phyloP scores from a whole-genome alignment of 64 coral and sea anemone genomes.

The Dendronephthya gigantea region DNA sequence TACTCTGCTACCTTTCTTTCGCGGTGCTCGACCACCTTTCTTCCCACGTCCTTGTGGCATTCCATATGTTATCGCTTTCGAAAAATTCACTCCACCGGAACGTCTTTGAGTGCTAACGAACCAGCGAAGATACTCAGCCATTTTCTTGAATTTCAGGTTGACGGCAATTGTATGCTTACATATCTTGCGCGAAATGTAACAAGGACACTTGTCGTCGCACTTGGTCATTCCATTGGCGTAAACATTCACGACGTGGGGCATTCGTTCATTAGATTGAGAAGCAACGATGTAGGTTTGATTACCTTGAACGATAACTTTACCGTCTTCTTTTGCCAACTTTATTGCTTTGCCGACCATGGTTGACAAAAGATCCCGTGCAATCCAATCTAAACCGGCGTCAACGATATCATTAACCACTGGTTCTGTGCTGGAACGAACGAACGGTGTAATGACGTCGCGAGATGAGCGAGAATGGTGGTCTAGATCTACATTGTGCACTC shows the following conservation, averaged over 20 bases:
- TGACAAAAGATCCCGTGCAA: neutral
- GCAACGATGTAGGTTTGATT: neutral
- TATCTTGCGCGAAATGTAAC: neutral
- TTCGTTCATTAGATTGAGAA: neutral
- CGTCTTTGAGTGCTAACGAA: neutral
- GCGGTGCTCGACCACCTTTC: neutral
- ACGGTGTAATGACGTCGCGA: no score
- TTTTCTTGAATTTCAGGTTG: neutral
- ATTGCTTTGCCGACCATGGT: neutral
- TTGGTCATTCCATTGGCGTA: neutral
- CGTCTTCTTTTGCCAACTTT: neutral
- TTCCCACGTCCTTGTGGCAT: neutral
- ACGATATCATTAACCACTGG: neutral
- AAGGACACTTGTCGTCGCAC: slow-evolving; percentile 13
- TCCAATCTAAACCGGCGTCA: neutral
- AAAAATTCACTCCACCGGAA: neutral
- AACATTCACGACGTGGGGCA: neutral
- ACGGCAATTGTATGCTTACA: neutral
- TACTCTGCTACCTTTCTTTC: neutral
- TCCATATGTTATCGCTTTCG: neutral
- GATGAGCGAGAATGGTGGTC: neutral
- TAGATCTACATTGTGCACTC: neutral
- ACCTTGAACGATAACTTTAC: neutral
- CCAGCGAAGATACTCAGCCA: slow-evolving; percentile 1
- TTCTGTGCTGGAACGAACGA: no score